Evolutionary conservation across 2,113 vertebrate genomes (phyloP).

Genomic region (Corythoichthys haematopterus): DNA sequence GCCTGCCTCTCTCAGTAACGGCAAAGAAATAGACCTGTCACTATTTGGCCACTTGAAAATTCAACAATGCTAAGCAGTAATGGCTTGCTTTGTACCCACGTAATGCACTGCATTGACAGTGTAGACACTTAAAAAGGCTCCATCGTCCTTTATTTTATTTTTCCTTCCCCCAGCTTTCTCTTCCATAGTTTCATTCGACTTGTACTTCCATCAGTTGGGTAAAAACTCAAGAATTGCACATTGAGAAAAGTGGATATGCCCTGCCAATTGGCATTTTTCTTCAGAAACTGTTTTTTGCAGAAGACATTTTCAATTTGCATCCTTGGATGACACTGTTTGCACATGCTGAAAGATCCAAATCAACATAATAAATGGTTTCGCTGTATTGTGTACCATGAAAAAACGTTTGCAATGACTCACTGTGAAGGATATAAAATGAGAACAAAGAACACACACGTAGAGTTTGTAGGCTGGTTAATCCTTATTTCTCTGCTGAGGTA

Average conservation of each 20-base stretch:
- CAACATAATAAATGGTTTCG: background rate
- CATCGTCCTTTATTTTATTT: slow-evolving; percentile 18
- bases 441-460: slow-evolving; percentile 23
- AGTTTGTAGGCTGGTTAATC: slow-evolving; percentile 55
- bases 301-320: slow-evolving; percentile 9
- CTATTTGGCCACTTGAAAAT: slow-evolving; percentile 71
- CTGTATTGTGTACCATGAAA: slow-evolving; percentile 5
- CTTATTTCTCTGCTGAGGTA: slow-evolving; percentile 62
- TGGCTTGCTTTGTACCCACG: slow-evolving; percentile 68
- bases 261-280: slow-evolving; percentile 27
- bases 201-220: slow-evolving; percentile 22
- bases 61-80: slow-evolving; percentile 73
- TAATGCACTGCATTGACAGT: slow-evolving; percentile 64
- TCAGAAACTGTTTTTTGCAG: slow-evolving; percentile 2
- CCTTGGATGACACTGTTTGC: background rate
- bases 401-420: background rate
- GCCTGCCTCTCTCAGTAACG: slow-evolving; percentile 60
- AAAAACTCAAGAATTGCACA: slow-evolving; percentile 35
- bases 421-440: slow-evolving; percentile 32
- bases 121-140: slow-evolving; percentile 59
- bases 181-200: slow-evolving; percentile 54
- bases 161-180: slow-evolving; percentile 21
- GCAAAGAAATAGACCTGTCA: slow-evolving; percentile 77
- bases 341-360: slow-evolving; percentile 3
- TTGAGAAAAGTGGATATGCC: slow-evolving; percentile 22